Evolutionary conservation across 2,113 vertebrate genomes (phyloP).

Genomic region (Toxostoma redivivum): DNA sequence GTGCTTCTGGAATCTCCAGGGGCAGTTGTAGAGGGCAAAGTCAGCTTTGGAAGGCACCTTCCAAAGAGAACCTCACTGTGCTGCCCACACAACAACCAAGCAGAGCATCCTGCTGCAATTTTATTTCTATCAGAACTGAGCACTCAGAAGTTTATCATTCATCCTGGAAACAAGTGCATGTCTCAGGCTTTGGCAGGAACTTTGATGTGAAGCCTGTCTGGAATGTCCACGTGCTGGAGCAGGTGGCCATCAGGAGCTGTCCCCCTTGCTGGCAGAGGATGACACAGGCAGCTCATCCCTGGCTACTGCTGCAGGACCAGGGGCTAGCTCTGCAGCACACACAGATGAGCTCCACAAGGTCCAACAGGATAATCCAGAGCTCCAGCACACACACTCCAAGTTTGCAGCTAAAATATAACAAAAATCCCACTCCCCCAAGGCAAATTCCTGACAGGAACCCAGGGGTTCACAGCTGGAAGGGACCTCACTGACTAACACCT

Average conservation of each 20-base stretch:
- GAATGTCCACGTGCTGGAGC: background rate
- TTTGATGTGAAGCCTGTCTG: background rate
- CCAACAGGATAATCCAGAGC: background rate
- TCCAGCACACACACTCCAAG: background rate
- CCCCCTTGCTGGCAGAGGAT: background rate
- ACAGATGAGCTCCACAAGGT: background rate
- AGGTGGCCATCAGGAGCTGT: fast-evolving
- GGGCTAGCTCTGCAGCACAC: background rate
- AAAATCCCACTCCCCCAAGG: background rate
- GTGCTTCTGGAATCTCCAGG: background rate
- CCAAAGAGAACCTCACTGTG: fast-evolving
- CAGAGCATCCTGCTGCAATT: background rate
- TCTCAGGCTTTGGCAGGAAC: background rate
- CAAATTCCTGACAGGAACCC: background rate
- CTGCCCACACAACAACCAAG: background rate
- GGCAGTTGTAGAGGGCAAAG: background rate
- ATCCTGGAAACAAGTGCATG: fast-evolving
- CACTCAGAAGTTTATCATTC: background rate
- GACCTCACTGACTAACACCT: fast-evolving
- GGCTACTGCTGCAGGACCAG: background rate
- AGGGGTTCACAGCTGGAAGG: fast-evolving
- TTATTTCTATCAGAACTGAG: background rate
- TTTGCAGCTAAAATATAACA: background rate
- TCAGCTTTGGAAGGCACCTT: background rate
- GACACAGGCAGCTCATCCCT: background rate